A percentile compares a stretch with the other conserved stretches of the same genome.
These are phyloP conservation scores for Sphecodes monilicornis DNA, from an alignment of 2,888 invertebrate genomes.

Conservation along the genomic window DNA sequence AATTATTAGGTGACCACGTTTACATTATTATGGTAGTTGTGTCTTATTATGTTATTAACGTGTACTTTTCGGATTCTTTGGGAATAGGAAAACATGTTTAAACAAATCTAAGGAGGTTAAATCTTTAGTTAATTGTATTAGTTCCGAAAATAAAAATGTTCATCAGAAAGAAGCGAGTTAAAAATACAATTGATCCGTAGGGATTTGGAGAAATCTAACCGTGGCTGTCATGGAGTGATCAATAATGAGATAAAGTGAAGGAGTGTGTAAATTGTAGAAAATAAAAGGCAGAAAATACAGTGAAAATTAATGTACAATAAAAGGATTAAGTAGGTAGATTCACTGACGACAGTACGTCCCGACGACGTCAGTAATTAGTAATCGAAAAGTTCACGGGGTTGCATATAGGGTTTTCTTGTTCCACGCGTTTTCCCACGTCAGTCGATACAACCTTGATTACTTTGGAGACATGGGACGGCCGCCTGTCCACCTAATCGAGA, in stretches of 20 bases:
- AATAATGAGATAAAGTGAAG: not conserved
- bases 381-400: not conserved
- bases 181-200: no score
- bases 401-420: not conserved
- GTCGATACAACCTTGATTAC: slow-evolving; percentile 23
- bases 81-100: no score
- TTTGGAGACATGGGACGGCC: not conserved
- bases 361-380: not conserved
- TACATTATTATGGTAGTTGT: no score
- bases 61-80: no score
- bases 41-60: no score
- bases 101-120: no score
- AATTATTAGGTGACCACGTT: no score
- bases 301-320: not conserved
- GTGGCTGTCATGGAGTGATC: not conserved
- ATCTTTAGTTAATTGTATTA: no score
- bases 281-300: not conserved
- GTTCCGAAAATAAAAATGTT: no score
- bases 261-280: not conserved
- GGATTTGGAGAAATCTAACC: no score
- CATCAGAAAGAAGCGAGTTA: no score
- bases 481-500: slow-evolving; percentile 12
- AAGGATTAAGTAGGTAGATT: not conserved
- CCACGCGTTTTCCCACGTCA: slow-evolving; percentile 30
- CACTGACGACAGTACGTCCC: not conserved